phyloP scores from a whole-genome alignment of 2,113 vertebrate species.

The Ailurus styani region DNA sequence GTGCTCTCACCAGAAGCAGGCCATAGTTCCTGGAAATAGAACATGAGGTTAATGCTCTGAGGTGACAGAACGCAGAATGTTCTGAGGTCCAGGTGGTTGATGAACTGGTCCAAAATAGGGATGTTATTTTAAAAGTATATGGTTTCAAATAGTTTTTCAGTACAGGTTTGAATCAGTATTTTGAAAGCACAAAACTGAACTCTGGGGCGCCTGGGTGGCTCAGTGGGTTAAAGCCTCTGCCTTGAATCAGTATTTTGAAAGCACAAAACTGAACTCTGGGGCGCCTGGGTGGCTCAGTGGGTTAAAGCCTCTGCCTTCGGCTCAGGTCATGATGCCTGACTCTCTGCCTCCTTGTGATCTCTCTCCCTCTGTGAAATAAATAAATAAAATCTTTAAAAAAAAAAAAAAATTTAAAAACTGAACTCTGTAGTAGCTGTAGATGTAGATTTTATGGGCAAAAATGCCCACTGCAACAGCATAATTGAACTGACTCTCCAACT shows the following conservation, averaged over 20 bases:
- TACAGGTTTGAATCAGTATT: conserved; percentile 22
- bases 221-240: too few relatives aligned
- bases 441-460: background rate
- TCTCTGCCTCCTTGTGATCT: too few relatives aligned
- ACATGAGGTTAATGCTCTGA: background rate
- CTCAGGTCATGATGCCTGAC: too few relatives aligned
- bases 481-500: background rate
- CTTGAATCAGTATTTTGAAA: too few relatives aligned
- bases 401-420: too few relatives aligned
- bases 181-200: background rate
- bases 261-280: too few relatives aligned
- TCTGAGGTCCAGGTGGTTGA: background rate
- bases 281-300: too few relatives aligned
- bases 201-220: too few relatives aligned
- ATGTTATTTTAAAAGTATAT: background rate
- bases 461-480: background rate
- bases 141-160: conserved; percentile 18
- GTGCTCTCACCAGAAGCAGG: background rate
- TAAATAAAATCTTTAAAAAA: too few relatives aligned
- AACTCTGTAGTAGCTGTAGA: background rate
- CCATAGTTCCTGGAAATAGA: background rate
- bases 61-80: background rate
- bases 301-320: too few relatives aligned
- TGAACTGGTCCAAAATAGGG: background rate
- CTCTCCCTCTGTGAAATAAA: too few relatives aligned